These are phyloP conservation scores for Drosophila borealis DNA, from an alignment of 2,888 invertebrate species.

Conservation along the genomic window DNA sequence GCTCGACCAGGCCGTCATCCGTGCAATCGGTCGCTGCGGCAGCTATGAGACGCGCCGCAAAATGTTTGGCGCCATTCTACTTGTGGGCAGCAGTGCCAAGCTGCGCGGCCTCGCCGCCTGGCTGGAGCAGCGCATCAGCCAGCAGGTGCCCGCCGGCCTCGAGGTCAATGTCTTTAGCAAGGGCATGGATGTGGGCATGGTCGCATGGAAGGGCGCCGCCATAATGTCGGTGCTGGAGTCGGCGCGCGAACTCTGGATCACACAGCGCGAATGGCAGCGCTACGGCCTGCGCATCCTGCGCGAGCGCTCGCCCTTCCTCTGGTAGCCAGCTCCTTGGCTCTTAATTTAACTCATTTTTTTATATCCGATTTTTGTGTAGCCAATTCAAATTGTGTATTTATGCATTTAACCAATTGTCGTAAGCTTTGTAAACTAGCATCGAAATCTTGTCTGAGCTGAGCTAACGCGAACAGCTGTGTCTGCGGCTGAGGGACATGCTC, in stretches of 20 bases:
- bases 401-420: conserved; percentile 8
- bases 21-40: conserved; percentile 95
- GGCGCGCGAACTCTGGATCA: conserved; percentile 96
- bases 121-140: conserved; percentile 93
- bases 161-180: conserved; percentile 96
- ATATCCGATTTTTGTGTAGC: conserved; percentile 6
- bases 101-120: conserved; percentile 93
- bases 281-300: conserved; percentile 93
- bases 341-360: not conserved
- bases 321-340: conserved; percentile 86
- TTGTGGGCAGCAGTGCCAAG: conserved; percentile 97
- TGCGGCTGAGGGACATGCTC: not conserved
- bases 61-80: conserved; percentile 96
- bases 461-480: no score
- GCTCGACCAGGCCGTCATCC: conserved; percentile 95
- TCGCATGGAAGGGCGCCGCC: conserved; percentile 97
- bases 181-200: conserved; percentile 95
- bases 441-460: no score
- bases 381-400: conserved; percentile 1
- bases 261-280: conserved; percentile 93
- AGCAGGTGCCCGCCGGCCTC: conserved; percentile 92
- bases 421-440: not conserved
- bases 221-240: conserved; percentile 97
- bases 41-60: conserved; percentile 95
- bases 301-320: conserved; percentile 96